Percentiles rank a stretch among this genome's conserved stretches.
Conservation (phyloP, 2,888 invertebrate species). For the Selenia dentaria region DNA sequence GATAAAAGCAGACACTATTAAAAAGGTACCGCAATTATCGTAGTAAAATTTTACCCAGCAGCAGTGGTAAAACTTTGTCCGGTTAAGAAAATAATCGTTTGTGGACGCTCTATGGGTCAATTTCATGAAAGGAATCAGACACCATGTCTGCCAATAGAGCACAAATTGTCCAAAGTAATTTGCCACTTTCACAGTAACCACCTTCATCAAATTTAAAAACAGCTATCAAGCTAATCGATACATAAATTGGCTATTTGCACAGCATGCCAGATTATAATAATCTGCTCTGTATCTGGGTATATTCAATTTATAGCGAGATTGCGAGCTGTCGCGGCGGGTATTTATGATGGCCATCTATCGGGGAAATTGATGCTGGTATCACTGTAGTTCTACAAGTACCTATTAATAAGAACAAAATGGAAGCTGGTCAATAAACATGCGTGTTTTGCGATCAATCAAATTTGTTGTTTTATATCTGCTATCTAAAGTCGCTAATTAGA, state of each 20-base stretch:
- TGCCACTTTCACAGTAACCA: conserved; percentile 15
- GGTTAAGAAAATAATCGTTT: too few relatives aligned
- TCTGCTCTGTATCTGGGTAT: conserved; percentile 39
- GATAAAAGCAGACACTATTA: too few relatives aligned
- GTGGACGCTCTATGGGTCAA: too few relatives aligned
- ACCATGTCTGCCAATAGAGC: too few relatives aligned
- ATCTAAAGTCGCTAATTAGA: too few relatives aligned
- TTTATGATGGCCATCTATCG: conserved; percentile 40
- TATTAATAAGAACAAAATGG: conserved; percentile 19
- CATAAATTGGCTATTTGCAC: conserved; percentile 56
- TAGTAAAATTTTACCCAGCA: too few relatives aligned
- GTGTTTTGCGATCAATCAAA: background rate
- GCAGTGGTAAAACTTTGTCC: too few relatives aligned
- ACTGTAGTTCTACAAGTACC: conserved; percentile 10
- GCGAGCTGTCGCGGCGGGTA: conserved; percentile 34
- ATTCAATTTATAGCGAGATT: conserved; percentile 55
- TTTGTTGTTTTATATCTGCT: too few relatives aligned
- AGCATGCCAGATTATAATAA: conserved; percentile 45
- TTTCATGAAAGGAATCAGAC: too few relatives aligned
- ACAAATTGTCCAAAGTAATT: background rate
- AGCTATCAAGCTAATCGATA: conserved; percentile 29
- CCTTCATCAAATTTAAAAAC: conserved; percentile 12
- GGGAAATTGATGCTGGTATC: conserved; percentile 35
- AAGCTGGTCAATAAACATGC: background rate
- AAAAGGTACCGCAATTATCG: too few relatives aligned